Evolutionary conservation across 2,113 vertebrate genomes (phyloP), one percentile per base, ranked within the genome.

Genomic region (Poecilia latipinna): DNA sequence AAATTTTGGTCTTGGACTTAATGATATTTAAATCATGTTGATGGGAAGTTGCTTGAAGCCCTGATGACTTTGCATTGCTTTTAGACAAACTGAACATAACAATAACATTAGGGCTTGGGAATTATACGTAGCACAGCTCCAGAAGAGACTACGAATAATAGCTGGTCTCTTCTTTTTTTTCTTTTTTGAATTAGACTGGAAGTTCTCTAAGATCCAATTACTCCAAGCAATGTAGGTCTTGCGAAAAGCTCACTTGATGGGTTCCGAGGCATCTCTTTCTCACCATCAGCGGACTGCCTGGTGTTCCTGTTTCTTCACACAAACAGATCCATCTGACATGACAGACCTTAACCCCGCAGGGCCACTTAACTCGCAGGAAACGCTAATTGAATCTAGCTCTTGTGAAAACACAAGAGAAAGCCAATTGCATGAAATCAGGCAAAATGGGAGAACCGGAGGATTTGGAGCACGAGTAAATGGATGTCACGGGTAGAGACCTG

Each of bases 291-390:
- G 48, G 82, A 80, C 86, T 90, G 88, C 78, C 79, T 79, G 80
- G 88, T 77, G 79, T 78, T 82, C 65, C 75, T 72, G 62, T 77
- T 90, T 79, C 87, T 82, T 72, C 76, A 68, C 79, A 88, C 86
- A 87, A 90, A 90, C 83, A 90, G 87, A 90, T 92, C 87, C 88
- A 91, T 91, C 88, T 87, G 84, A 92, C 91, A 86, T 86, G 92
- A 93, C 90, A 91, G 89, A 87, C 84, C 82, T 92, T 90, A 91
- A 92, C 83, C 91, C 91, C 89, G 81, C 68, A 81, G 89, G 90
- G 89, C 84, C 88, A 91, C 90, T 94, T 93, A 90, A 87, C 86
- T 90, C 84, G 69, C 74, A 85, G 74, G 80, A 37, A 77, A 87
- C 77, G 83, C 88, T 91, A 91, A 93, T 90, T 92, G 86, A 91